Evolutionary conservation across 1,140 invertebrate genomes (phyloP).

Genomic region (Anagrus nilaparvatae): DNA sequence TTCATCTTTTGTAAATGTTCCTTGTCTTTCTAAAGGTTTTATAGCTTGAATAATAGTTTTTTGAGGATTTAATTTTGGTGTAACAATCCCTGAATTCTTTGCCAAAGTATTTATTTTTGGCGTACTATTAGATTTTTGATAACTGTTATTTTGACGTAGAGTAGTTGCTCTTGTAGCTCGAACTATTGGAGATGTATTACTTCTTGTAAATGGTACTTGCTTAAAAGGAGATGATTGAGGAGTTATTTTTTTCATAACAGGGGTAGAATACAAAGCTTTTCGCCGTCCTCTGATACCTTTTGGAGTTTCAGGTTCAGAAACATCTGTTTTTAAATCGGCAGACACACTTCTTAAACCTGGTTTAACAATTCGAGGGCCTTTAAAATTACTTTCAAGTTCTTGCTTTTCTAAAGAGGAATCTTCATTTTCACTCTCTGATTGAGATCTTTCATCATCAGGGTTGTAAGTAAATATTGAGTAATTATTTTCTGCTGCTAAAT

Average conservation of each 20-base stretch:
- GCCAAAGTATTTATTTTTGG: conserved; percentile 17
- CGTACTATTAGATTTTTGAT: conserved; percentile 23
- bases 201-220: conserved; percentile 21
- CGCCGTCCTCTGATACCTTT: conserved; percentile 68
- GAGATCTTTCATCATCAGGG: conserved; percentile 7
- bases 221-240: conserved; percentile 34
- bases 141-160: conserved; percentile 32
- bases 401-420: conserved; percentile 31
- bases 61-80: too few relatives aligned
- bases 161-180: conserved; percentile 33
- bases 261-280: conserved; percentile 54
- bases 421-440: conserved; percentile 22
- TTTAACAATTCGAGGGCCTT: conserved; percentile 38
- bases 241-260: conserved; percentile 29
- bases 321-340: conserved; percentile 30
- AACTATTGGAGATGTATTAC: conserved; percentile 35
- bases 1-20: conserved; percentile 81
- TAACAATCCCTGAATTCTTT: background rate
- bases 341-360: conserved; percentile 22
- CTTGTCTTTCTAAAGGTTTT: conserved; percentile 64
- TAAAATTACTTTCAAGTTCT: conserved; percentile 37
- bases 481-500: too few relatives aligned
- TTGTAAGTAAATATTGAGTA: too few relatives aligned
- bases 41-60: too few relatives aligned
- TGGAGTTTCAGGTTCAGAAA: conserved; percentile 32